Evolutionary conservation across 2,888 invertebrate genomes (phyloP).

Genomic region (Silvanus unidentatus): DNA sequence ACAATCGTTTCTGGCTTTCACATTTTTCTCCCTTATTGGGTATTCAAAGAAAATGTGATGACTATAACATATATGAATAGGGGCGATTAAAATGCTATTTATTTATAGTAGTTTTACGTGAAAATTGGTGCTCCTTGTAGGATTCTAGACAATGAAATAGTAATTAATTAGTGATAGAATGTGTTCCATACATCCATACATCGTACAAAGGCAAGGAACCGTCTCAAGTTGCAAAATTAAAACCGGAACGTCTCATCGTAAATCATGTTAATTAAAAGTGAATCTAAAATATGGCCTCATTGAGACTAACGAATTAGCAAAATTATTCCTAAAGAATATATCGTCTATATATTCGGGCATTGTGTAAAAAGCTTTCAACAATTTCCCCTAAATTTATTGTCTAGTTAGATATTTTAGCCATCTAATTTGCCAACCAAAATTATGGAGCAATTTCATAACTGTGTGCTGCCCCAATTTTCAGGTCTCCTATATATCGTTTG

Average conservation of each 20-base stretch:
- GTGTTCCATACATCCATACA: too few species aligned
- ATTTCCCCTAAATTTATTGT: background rate
- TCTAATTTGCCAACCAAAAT: background rate
- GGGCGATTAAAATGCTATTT: too few species aligned
- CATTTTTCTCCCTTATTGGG: too few species aligned
- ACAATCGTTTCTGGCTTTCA: too few species aligned
- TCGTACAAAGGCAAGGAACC: too few species aligned
- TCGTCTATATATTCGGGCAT: conserved; percentile 14
- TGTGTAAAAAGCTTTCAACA: conserved; percentile 1
- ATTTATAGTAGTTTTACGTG: too few species aligned
- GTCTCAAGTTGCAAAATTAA: conserved; percentile 19
- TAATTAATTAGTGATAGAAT: too few species aligned
- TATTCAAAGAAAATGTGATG: too few species aligned
- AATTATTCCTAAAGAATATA: conserved; percentile 25
- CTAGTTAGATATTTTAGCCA: too few species aligned
- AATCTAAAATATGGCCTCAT: conserved; percentile 23
- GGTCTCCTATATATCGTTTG: background rate
- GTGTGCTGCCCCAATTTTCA: background rate
- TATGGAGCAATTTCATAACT: background rate
- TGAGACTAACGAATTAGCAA: conserved; percentile 29
- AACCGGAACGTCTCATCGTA: conserved; percentile 9
- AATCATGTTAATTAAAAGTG: conserved; percentile 29
- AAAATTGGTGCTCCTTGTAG: too few species aligned
- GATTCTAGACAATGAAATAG: too few species aligned
- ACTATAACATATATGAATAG: too few species aligned